phyloP scores from a whole-genome alignment of 2,888 invertebrate species.

The Branchellion lobata region DNA sequence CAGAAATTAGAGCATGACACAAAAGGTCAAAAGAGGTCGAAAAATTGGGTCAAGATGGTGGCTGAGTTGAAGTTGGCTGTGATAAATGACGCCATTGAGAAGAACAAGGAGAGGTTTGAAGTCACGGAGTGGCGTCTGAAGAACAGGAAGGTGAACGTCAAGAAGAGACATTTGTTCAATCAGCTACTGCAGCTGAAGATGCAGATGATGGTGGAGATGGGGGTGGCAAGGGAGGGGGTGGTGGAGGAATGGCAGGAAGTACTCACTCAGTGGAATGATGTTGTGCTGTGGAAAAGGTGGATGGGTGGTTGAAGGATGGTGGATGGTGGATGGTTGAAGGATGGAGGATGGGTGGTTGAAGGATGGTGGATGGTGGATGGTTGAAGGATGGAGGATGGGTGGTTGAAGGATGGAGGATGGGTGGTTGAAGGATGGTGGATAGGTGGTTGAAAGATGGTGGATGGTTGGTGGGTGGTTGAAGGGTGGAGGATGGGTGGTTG shows the following conservation, averaged over 20 bases:
- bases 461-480: neutral
- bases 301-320: neutral
- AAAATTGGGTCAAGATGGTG: neutral
- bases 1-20: neutral
- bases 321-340: neutral
- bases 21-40: neutral
- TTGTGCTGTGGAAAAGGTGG: neutral
- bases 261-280: neutral
- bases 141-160: neutral
- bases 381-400: too few species aligned
- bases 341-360: too few species aligned
- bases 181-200: neutral
- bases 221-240: neutral
- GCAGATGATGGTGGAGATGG: constrained; percentile 7
- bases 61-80: neutral
- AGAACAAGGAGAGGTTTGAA: constrained; percentile 5
- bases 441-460: neutral
- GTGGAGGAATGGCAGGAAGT: neutral
- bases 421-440: neutral
- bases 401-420: neutral
- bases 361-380: neutral
- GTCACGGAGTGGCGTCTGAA: neutral
- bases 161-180: neutral
- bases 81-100: neutral
- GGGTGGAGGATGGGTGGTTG: too few species aligned